A percentile compares a stretch with the other conserved stretches of the same genome.
Conservation (phyloP, 2,888 invertebrate species). For the Eupeodes luniger region DNA sequence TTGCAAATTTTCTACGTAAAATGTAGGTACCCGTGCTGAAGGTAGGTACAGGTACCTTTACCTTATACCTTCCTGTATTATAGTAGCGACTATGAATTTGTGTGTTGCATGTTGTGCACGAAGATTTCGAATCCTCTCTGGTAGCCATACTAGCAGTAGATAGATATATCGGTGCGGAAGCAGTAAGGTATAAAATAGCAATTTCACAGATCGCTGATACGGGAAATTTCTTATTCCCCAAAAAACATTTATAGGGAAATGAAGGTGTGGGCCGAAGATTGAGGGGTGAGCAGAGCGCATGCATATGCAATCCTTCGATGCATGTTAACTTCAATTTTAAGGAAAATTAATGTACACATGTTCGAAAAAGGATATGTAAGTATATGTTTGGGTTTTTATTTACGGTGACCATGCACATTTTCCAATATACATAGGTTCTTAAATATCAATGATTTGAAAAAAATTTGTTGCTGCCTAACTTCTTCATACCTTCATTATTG, state of each 20-base stretch:
- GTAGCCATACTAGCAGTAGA: background rate
- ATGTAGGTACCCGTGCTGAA: background rate
- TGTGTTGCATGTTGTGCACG: slow-evolving; percentile 9
- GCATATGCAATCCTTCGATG: slow-evolving; percentile 75
- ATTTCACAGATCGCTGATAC: slow-evolving; percentile 76
- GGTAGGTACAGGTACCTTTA: background rate
- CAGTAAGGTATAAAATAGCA: slow-evolving; percentile 74
- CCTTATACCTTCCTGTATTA: too few relatives aligned
- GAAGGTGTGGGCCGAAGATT: background rate
- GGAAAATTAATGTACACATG: slow-evolving; percentile 75
- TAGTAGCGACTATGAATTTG: background rate
- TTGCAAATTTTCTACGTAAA: slow-evolving; percentile 7
- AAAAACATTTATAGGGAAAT: slow-evolving; percentile 27
- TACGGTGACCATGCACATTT: background rate
- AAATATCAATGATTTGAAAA: background rate
- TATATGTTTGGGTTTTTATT: background rate
- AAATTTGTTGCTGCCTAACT: too few relatives aligned
- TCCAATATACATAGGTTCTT: background rate
- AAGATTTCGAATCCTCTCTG: background rate
- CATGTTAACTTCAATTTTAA: slow-evolving; percentile 75
- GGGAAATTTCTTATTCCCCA: slow-evolving; percentile 69
- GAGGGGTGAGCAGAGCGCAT: slow-evolving; percentile 18
- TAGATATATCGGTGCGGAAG: slow-evolving; percentile 56
- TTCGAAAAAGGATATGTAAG: slow-evolving; percentile 38
- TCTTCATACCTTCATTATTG: too few relatives aligned